phyloP scores from a whole-genome alignment of 2,797 vertebrate species.

The Gymnoscopelus braueri region DNA sequence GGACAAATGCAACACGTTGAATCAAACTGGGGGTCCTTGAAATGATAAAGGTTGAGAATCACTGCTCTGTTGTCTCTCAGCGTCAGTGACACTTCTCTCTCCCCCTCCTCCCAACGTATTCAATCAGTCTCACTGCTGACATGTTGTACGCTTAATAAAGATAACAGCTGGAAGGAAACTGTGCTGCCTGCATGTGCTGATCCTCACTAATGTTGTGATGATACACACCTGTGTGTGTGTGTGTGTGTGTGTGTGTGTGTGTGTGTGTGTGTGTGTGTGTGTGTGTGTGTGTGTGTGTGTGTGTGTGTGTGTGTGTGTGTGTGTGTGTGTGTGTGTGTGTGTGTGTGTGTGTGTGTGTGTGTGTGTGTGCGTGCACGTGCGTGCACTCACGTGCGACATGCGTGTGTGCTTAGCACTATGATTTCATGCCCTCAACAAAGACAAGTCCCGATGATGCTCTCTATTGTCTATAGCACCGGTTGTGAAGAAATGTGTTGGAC shows the following conservation, averaged over 20 bases:
- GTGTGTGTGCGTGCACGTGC: neutral
- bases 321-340: conserved; percentile 12
- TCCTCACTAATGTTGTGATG: no score
- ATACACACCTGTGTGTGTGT: conserved; percentile 6
- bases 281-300: no score
- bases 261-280: no score
- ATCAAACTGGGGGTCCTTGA: no score
- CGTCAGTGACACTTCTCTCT: conserved; percentile 24
- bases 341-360: conserved; percentile 9
- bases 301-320: conserved; percentile 13
- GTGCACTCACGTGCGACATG: no score
- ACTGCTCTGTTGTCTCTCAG: conserved; percentile 19
- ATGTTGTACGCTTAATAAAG: conserved; percentile 59
- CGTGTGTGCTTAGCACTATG: neutral
- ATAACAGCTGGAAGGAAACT: conserved; percentile 44
- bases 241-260: conserved; percentile 4
- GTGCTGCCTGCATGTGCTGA: neutral
- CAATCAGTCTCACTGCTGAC: conserved; percentile 56
- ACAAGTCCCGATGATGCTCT: conserved; percentile 21
- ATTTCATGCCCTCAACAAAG: conserved; percentile 4
- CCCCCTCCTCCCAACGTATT: conserved; percentile 44
- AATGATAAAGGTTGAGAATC: no score
- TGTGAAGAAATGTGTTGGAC: no score
- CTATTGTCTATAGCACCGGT: conserved; percentile 34
- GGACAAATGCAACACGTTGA: no score